Base-by-base conservation (phyloP, 2,888 invertebrate species). In the Exocentrus adspersus region DNA sequence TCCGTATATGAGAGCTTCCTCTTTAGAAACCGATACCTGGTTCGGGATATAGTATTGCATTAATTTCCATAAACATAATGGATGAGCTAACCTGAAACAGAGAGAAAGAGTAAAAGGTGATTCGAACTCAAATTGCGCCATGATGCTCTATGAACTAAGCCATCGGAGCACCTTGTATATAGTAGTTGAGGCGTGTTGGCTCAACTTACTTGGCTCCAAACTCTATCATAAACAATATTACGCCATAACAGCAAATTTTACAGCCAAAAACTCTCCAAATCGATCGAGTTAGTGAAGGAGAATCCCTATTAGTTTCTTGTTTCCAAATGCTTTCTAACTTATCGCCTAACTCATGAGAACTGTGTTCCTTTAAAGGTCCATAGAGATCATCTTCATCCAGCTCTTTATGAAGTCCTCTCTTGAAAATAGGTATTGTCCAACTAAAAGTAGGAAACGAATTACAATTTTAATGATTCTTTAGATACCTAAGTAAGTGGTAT, bases 381-480 rank as follows among this genome's bases (percentile, higher is more conserved):
- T 37, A 42, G 37, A 63, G 9, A 32, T 60, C 59, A 12, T 30
- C 14, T 52, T 53, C 59, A 12, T 89, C 52, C 81, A 53, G n/a
- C 14, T 88, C 0, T 92, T 92, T 50, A 82, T 45, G 42, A 32
- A 51, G 52, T 16, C 52, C 52, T 19, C 43, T 58, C n/a, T 30
- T n/a, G 37, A 62, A 57, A 17, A 41, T 62, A 41, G 57, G 62
- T 24, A 62, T 20, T 14, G 41, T 21, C 62, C 62, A 62, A 17
- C 62, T 62, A 12, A 2, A 62, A 56, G n/a, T n/a, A n/a, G n/a
- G n/a, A n/a, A n/a, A n/a, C n/a, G n/a, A n/a, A n/a, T n/a, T n/a
- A n/a, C n/a, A n/a, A n/a, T n/a, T n/a, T n/a, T n/a, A n/a, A n/a
- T n/a, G n/a, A n/a, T n/a, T n/a, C n/a, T n/a, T n/a, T n/a, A n/a